phyloP scores from a whole-genome alignment of 2,888 invertebrate genomes.

The Pantelozetes paolii region DNA sequence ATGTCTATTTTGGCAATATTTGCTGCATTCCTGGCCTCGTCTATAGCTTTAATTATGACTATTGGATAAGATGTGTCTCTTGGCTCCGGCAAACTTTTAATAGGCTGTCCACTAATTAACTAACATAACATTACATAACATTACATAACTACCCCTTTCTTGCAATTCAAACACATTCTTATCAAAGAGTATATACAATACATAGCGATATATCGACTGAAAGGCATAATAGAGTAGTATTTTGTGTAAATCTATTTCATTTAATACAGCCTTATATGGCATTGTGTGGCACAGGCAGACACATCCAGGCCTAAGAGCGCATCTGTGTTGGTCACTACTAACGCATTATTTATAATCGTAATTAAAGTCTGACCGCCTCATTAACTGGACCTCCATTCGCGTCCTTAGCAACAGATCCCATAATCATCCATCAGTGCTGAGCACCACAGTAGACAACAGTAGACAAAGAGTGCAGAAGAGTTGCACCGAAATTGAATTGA shows the following conservation, averaged over 20 bases:
- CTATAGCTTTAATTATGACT: constrained; percentile 38
- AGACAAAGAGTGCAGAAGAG: not conserved
- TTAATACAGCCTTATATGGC: constrained; percentile 28
- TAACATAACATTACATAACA: too few relatives aligned
- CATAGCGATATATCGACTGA: constrained; percentile 8
- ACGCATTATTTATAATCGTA: constrained; percentile 40
- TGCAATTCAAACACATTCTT: constrained; percentile 18
- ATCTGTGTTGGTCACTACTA: constrained; percentile 34
- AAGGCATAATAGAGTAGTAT: not conserved
- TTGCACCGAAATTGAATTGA: not conserved
- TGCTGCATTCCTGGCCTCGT: constrained; percentile 21
- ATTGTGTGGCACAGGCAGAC: not conserved
- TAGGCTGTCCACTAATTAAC: constrained; percentile 39
- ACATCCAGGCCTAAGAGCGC: constrained; percentile 8
- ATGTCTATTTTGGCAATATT: constrained; percentile 25
- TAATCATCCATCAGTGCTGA: constrained; percentile 38
- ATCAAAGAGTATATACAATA: constrained; percentile 26
- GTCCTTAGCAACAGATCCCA: constrained; percentile 40
- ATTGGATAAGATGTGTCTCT: constrained; percentile 39
- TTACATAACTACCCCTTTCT: constrained; percentile 26
- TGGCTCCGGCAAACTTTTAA: constrained; percentile 38
- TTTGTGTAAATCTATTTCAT: constrained; percentile 31
- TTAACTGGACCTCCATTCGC: constrained; percentile 36
- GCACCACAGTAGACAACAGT: not conserved
- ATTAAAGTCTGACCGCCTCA: constrained; percentile 40